These are phyloP conservation scores for Pipistrellus pipistrellus DNA, from an alignment of 2,797 vertebrate genomes.

Conservation along the genomic window DNA sequence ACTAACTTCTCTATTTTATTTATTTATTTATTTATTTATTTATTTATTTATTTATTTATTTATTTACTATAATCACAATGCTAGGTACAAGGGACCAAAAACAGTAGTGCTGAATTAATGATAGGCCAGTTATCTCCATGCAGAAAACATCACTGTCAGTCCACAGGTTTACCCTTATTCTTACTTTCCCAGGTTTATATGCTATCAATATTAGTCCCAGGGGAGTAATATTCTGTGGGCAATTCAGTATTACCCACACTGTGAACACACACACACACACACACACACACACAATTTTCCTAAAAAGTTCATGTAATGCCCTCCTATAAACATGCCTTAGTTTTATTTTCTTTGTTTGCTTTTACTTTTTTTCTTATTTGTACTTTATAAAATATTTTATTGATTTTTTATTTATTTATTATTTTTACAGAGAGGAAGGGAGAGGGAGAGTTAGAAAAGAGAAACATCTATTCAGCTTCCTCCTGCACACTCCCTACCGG, in stretches of 20 bases:
- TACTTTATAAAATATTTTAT: not conserved
- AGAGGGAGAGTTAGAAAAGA: too few species aligned
- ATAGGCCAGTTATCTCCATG: not conserved
- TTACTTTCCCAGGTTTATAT: not conserved
- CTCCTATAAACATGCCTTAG: not conserved
- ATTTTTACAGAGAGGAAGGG: too few species aligned
- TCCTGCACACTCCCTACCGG: too few species aligned
- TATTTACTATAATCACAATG: not conserved
- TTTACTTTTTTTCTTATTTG: not conserved
- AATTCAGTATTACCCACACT: not conserved
- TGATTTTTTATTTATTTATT: too few species aligned
- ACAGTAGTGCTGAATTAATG: not conserved
- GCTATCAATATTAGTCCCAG: not conserved
- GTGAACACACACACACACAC: not conserved
- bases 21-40: too few species aligned
- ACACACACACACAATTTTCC: not conserved
- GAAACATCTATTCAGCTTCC: too few species aligned
- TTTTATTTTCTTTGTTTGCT: not conserved
- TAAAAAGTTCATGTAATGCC: not conserved
- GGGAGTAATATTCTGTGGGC: not conserved
- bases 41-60: not conserved
- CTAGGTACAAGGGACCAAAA: not conserved
- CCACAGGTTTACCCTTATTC: not conserved
- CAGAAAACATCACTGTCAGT: not conserved
- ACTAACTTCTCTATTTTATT: not conserved